Conservation (phyloP, 2,797 vertebrate species). For the Tangara arthus region DNA sequence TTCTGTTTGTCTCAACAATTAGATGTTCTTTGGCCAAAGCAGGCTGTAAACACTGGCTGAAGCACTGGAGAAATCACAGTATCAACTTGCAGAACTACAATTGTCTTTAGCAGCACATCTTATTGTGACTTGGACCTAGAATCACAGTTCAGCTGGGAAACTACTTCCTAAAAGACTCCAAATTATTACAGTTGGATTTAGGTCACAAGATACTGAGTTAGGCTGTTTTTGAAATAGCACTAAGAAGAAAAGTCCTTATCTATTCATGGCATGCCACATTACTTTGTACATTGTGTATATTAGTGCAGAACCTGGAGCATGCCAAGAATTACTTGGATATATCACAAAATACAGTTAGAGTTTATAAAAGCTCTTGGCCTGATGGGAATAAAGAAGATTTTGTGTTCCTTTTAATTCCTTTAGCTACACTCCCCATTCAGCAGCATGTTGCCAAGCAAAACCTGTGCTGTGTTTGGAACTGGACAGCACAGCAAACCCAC, state of each 20-base stretch:
- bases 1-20: not conserved
- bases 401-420: not conserved
- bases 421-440: not conserved
- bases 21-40: not conserved
- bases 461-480: not conserved
- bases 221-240: not conserved
- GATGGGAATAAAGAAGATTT: not conserved
- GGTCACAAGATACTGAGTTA: not conserved
- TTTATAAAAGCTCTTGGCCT: not conserved
- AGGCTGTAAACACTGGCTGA: not conserved
- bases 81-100: not conserved
- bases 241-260: not conserved
- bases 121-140: not conserved
- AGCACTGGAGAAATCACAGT: rapidly evolving
- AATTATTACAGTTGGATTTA: not conserved
- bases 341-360: not conserved
- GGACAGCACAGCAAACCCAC: not conserved
- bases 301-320: not conserved
- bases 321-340: not conserved
- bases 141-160: not conserved
- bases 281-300: not conserved
- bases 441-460: not conserved
- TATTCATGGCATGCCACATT: not conserved
- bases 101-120: rapidly evolving
- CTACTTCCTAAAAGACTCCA: not conserved